Base-by-base conservation (phyloP, 2,113 vertebrate genomes). In the Gasterosteus aculeatus region DNA sequence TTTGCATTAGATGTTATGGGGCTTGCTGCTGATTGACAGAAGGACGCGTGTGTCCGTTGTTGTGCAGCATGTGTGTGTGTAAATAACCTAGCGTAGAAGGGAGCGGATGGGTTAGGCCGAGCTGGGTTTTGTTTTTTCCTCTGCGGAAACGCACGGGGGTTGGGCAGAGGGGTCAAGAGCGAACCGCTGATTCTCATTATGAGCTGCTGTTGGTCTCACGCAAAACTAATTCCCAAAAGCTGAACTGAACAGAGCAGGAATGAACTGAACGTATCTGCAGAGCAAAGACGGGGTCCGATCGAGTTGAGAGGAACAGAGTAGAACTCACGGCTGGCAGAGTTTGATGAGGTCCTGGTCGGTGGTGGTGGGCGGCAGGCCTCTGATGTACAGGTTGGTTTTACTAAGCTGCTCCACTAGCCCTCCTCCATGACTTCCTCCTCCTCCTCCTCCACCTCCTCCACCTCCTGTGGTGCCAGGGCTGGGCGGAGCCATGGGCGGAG, bases 351-450 rank as follows among this genome's bases (percentile, higher is more conserved):
- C 94, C 86, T 94, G 94, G 90, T 94, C 94, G 0, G 92, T 93
- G 68, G 94, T 94, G 91, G 96, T 96, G 44, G 97, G 97, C 1
- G 97, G 97, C 90, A 99, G 96, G 89, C 98, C 98, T 93, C 98
- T 94, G 91, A 99, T 99, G 93, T 99, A 99, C 92, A 99, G 95
- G 95, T 99, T 99, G 91, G 98, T 99, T 95, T 99, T 99, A 95
- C 98, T 99, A 90, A 99, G 95, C 92, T 98, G 98, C 90, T 99
- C 98, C 88, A 95, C 91, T 1, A 92, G 80, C 69, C 88, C 86
- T 58, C 95, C 96, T 89, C 91, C 94, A 42, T 94, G 94, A 95
- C 96, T 97, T 71, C 89, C 88, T 71, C 86, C 84, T 58, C 85
- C 74, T 16, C 70, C 79, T 51, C 87, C 85, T 49, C 82, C 22